Conservation (phyloP, 1,140 invertebrate genomes). For the Eurosta solidaginis region DNA sequence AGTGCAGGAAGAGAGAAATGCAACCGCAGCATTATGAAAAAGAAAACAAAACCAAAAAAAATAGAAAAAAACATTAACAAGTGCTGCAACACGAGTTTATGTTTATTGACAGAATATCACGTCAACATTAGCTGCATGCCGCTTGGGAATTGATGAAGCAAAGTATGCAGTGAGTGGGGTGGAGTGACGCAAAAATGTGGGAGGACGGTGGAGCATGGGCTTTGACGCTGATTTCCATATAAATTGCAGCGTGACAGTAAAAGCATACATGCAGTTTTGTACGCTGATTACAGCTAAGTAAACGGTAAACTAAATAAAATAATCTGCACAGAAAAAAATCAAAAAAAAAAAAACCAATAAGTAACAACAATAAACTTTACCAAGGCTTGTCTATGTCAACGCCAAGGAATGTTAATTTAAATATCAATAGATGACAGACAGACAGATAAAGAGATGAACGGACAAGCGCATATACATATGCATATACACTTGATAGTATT, state of each 20-base stretch:
- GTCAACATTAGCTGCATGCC: conserved; percentile 27
- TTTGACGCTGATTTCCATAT: conserved; percentile 10
- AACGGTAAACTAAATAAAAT: conserved; percentile 12
- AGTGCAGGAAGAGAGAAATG: neutral
- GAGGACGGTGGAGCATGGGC: neutral
- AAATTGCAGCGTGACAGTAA: conserved; percentile 18
- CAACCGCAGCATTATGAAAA: neutral
- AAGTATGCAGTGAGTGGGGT: neutral
- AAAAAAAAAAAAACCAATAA: neutral
- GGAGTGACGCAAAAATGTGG: neutral
- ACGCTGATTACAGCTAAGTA: neutral
- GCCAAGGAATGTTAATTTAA: conserved; percentile 33
- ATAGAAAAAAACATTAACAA: conserved; percentile 13
- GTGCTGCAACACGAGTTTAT: conserved; percentile 8
- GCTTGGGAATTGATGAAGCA: neutral
- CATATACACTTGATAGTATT: no score
- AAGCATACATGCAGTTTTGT: neutral
- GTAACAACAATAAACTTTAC: neutral
- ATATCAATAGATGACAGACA: conserved; percentile 31
- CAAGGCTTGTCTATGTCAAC: conserved; percentile 25
- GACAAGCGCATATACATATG: no score
- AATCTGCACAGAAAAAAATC: neutral
- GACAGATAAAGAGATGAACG: neutral
- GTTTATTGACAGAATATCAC: conserved; percentile 31
- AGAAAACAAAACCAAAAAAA: neutral